phyloP scores from a whole-genome alignment of 2,797 vertebrate species.

The Neosilurus hyrtlii region DNA sequence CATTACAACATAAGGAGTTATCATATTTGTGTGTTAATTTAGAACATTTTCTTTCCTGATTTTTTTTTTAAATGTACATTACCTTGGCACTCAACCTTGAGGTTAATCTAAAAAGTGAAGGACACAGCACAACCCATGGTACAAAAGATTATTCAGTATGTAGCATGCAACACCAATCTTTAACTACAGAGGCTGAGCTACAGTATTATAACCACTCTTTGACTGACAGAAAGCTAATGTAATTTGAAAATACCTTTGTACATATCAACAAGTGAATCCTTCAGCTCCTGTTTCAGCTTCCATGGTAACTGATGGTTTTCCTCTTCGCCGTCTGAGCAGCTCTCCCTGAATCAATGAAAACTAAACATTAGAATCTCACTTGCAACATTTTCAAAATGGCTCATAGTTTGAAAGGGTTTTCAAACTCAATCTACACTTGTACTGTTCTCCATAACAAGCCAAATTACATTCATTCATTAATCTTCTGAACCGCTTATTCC shows the following conservation, averaged over 20 bases:
- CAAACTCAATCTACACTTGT: neutral
- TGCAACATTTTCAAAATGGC: constrained; percentile 61
- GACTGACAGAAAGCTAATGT: neutral
- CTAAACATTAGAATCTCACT: constrained; percentile 2
- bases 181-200: neutral
- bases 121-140: neutral
- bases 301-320: constrained; percentile 48
- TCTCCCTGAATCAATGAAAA: constrained; percentile 55
- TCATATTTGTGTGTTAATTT: neutral
- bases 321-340: constrained; percentile 54
- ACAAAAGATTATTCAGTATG: neutral
- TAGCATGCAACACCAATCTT: neutral
- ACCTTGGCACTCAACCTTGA: neutral
- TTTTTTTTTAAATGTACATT: neutral
- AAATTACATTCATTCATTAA: too few relatives aligned
- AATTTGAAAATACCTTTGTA: constrained; percentile 64
- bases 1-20: neutral
- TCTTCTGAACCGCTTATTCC: too few relatives aligned
- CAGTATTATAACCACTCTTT: neutral
- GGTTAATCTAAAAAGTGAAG: neutral
- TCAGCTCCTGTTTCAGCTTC: constrained; percentile 64
- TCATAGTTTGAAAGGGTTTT: constrained; percentile 26
- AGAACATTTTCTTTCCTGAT: too few relatives aligned
- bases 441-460: neutral
- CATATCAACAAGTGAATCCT: constrained; percentile 66